Percentiles rank a stretch among this genome's conserved stretches.
Conservation (phyloP, 2,888 invertebrate species). For the Acanthosepion pharaonis region DNA sequence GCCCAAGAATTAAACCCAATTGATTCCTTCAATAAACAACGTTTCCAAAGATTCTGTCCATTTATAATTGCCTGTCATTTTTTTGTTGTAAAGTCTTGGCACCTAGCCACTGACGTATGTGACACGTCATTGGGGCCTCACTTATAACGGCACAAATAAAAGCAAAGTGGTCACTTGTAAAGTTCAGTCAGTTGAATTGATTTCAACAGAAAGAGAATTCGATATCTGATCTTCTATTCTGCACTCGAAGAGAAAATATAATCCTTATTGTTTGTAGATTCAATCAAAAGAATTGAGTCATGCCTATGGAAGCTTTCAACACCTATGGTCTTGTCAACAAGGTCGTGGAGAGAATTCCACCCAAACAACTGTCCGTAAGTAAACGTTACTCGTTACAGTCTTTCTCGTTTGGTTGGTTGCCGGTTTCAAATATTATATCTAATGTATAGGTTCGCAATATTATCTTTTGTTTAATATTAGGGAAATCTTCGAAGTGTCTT, state of each 20-base stretch:
- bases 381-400: not conserved
- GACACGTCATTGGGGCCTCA: not conserved
- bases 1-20: not conserved
- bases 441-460: too few relatives aligned
- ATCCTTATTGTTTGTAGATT: too few relatives aligned
- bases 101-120: not conserved
- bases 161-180: not conserved
- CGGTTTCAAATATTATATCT: too few relatives aligned
- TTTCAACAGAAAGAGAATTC: not conserved
- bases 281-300: not conserved
- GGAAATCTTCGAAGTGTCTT: too few relatives aligned
- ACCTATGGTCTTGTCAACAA: constrained; percentile 51
- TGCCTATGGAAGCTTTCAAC: constrained; percentile 49
- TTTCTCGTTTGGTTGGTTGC: not conserved
- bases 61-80: not conserved
- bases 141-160: not conserved
- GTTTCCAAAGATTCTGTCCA: not conserved
- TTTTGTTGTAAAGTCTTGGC: not conserved
- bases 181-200: not conserved
- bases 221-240: not conserved
- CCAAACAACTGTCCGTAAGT: constrained; percentile 49
- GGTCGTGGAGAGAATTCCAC: constrained; percentile 52
- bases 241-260: not conserved
- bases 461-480: too few relatives aligned
- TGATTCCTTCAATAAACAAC: not conserved